Evolutionary conservation across 2,113 vertebrate species (phyloP).

Genomic region (Onychorhynchus coronatus): DNA sequence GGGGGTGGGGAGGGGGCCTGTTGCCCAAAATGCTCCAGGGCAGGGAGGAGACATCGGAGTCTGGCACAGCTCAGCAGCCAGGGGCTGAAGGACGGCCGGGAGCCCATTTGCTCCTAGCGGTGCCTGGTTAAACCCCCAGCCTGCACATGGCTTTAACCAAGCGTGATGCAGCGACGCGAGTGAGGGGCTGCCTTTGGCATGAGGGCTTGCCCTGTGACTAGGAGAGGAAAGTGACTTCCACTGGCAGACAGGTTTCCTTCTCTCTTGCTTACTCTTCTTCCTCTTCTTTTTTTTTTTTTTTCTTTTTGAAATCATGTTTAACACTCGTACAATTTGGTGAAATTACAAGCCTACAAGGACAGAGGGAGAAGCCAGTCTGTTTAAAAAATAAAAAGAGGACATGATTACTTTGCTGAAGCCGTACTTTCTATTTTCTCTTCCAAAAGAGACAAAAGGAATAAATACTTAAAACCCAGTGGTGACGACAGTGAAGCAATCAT

Average conservation of each 20-base stretch:
- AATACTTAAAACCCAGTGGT: slow-evolving; percentile 79
- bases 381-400: slow-evolving; percentile 71
- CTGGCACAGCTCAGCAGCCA: not conserved
- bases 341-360: slow-evolving; percentile 75
- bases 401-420: slow-evolving; percentile 78
- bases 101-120: slow-evolving; percentile 35
- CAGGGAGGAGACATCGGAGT: not conserved
- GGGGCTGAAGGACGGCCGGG: not conserved
- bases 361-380: slow-evolving; percentile 71
- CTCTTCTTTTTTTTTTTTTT: not conserved
- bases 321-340: slow-evolving; percentile 79
- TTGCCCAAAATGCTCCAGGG: not conserved
- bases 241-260: slow-evolving; percentile 13
- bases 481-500: slow-evolving; percentile 78
- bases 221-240: not conserved
- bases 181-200: slow-evolving; percentile 1
- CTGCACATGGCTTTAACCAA: slow-evolving; percentile 29
- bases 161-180: not conserved
- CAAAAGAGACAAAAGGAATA: slow-evolving; percentile 80
- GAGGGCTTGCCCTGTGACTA: not conserved
- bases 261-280: not conserved
- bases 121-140: slow-evolving; percentile 26
- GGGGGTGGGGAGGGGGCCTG: too few species aligned
- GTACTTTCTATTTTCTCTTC: slow-evolving; percentile 77
- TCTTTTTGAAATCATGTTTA: slow-evolving; percentile 44